A percentile compares a stretch with the other conserved stretches of the same genome.
Conservation (phyloP, 2,797 vertebrate species). For the Onychomys arenicola region DNA sequence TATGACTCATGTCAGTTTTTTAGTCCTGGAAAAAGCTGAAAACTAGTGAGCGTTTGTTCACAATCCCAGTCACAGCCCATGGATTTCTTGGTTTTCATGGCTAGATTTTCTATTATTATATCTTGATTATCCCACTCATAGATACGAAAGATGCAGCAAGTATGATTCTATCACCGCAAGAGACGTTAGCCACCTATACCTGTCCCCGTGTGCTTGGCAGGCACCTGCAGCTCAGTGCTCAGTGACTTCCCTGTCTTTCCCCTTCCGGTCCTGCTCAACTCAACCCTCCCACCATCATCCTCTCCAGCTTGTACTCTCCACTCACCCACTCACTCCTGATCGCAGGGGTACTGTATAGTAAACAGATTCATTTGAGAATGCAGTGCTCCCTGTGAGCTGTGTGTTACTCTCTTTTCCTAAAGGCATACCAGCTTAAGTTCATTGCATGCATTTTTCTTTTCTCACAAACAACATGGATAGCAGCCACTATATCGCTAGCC, state of each 20-base stretch:
- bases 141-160: background rate
- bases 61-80: background rate
- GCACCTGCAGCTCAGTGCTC: background rate
- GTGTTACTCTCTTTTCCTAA: background rate
- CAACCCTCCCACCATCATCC: background rate
- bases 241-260: background rate
- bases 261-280: background rate
- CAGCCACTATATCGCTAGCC: too few species aligned
- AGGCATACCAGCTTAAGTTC: background rate
- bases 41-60: background rate
- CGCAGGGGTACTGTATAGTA: background rate
- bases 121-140: background rate
- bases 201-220: too few species aligned
- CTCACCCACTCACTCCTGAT: background rate
- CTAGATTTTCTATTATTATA: background rate
- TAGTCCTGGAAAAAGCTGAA: background rate
- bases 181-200: background rate
- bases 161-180: background rate
- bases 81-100: conserved; percentile 12
- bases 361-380: background rate
- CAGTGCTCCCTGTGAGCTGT: background rate
- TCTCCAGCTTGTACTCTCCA: background rate
- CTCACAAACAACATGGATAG: background rate
- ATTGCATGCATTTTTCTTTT: background rate
- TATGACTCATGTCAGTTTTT: background rate